A percentile compares a stretch with the other conserved stretches of the same genome.
Evolutionary conservation across 2,797 vertebrate species (phyloP).

Genomic region (Acomys russatus): DNA sequence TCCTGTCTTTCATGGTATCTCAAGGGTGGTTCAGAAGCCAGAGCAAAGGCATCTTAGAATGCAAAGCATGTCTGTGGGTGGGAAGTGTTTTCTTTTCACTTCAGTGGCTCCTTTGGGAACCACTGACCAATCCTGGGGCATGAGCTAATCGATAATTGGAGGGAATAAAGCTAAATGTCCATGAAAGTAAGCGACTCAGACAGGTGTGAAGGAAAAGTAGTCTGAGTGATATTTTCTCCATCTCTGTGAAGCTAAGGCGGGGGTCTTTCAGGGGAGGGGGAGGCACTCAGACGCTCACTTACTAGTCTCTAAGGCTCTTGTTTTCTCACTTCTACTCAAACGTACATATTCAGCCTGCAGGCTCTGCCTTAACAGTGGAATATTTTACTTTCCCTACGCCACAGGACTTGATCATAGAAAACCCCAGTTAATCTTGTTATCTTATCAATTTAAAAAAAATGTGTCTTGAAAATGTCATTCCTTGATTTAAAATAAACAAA

Average conservation of each 20-base stretch:
- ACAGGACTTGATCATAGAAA: neutral
- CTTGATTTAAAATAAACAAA: slow-evolving; percentile 2
- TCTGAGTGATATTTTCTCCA: slow-evolving; percentile 22
- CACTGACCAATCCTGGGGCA: slow-evolving; percentile 72
- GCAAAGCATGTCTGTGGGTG: slow-evolving; percentile 66
- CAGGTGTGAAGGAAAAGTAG: slow-evolving; percentile 57
- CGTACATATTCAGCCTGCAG: neutral
- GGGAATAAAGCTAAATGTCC: slow-evolving; percentile 53
- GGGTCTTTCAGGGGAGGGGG: neutral
- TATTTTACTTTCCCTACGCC: neutral
- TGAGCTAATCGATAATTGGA: slow-evolving; percentile 64
- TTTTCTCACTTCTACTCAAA: neutral
- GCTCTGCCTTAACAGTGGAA: slow-evolving; percentile 10
- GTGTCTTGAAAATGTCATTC: neutral
- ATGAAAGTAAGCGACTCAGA: slow-evolving; percentile 69
- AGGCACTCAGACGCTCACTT: neutral
- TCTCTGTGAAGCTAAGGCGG: slow-evolving; percentile 34
- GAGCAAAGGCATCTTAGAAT: slow-evolving; percentile 77
- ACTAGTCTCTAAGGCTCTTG: neutral
- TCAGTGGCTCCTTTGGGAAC: slow-evolving; percentile 77
- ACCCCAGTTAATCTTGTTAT: neutral
- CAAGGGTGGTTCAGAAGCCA: slow-evolving; percentile 52
- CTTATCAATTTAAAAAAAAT: neutral
- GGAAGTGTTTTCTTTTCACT: slow-evolving; percentile 83
- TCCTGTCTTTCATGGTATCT: slow-evolving; percentile 62